Evolutionary conservation across 2,113 vertebrate species (phyloP).

Genomic region (Laticauda laticaudata): DNA sequence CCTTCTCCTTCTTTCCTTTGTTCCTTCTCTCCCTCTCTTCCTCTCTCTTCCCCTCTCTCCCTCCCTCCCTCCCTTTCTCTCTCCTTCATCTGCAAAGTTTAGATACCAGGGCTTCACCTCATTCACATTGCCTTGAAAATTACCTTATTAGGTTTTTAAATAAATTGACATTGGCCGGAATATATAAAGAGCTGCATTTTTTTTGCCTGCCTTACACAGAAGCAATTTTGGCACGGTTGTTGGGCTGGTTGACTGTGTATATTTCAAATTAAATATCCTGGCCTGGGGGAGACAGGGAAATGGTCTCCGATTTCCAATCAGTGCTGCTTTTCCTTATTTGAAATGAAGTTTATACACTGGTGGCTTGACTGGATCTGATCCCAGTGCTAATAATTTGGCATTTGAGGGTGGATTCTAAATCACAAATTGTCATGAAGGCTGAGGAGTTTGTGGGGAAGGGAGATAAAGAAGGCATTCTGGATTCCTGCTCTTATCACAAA

Average conservation of each 20-base stretch:
- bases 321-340: conserved; percentile 61
- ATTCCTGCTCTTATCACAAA: background rate
- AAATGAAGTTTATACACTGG: conserved; percentile 53
- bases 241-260: conserved; percentile 30
- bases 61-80: background rate
- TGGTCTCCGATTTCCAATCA: conserved; percentile 72
- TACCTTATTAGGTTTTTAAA: conserved; percentile 75
- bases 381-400: background rate
- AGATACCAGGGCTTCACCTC: conserved; percentile 36
- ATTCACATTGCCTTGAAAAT: conserved; percentile 66
- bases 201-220: conserved; percentile 11
- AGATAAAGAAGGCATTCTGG: background rate
- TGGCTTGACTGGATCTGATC: conserved; percentile 55
- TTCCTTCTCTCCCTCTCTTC: too few species aligned
- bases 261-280: conserved; percentile 71
- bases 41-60: too few species aligned
- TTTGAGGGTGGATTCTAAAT: conserved; percentile 8
- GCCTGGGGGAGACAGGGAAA: conserved; percentile 66
- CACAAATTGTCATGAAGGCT: conserved; percentile 39
- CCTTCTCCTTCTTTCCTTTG: background rate
- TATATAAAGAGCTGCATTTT: conserved; percentile 56
- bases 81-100: conserved; percentile 31
- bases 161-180: conserved; percentile 67
- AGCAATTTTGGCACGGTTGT: conserved; percentile 39
- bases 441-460: background rate